These are phyloP conservation scores for Gryllus bimaculatus DNA, from an alignment of 1,140 invertebrate genomes.

Conservation along the genomic window DNA sequence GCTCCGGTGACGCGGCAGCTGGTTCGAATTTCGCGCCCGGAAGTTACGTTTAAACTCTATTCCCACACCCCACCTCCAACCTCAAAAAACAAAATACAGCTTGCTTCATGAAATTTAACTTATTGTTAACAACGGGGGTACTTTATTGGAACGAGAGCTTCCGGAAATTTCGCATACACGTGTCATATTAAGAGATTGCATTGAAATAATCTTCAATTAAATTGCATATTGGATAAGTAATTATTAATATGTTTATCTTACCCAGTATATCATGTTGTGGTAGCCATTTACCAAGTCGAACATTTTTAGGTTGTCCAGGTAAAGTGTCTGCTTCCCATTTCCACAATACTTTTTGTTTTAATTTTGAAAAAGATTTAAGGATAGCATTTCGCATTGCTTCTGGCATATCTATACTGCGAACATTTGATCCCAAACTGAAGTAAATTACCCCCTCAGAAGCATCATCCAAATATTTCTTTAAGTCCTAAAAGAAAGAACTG, in stretches of 20 bases:
- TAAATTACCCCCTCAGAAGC: conserved; percentile 34
- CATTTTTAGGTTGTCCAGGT: conserved; percentile 40
- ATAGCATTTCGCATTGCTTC: conserved; percentile 31
- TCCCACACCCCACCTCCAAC: too few relatives aligned
- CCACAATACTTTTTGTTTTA: conserved; percentile 52
- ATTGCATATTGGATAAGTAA: conserved; percentile 27
- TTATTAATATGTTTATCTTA: too few relatives aligned
- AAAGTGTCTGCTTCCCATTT: conserved; percentile 45
- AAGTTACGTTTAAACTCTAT: too few relatives aligned
- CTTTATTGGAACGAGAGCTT: too few relatives aligned
- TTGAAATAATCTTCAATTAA: too few relatives aligned
- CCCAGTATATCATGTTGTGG: conserved; percentile 56
- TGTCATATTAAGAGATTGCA: too few relatives aligned
- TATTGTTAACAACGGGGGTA: too few relatives aligned
- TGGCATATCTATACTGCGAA: conserved; percentile 31
- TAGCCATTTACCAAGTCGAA: conserved; percentile 52
- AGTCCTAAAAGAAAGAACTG: conserved; percentile 29
- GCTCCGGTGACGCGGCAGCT: too few relatives aligned
- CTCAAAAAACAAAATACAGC: too few relatives aligned
- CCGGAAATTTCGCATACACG: too few relatives aligned
- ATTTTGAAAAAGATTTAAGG: conserved; percentile 41
- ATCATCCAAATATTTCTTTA: conserved; percentile 27
- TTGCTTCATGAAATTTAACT: too few relatives aligned
- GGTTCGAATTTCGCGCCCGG: too few relatives aligned
- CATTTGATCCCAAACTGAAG: conserved; percentile 36